Conservation (phyloP, 1,140 invertebrate genomes). For the Goniozus legneri region DNA sequence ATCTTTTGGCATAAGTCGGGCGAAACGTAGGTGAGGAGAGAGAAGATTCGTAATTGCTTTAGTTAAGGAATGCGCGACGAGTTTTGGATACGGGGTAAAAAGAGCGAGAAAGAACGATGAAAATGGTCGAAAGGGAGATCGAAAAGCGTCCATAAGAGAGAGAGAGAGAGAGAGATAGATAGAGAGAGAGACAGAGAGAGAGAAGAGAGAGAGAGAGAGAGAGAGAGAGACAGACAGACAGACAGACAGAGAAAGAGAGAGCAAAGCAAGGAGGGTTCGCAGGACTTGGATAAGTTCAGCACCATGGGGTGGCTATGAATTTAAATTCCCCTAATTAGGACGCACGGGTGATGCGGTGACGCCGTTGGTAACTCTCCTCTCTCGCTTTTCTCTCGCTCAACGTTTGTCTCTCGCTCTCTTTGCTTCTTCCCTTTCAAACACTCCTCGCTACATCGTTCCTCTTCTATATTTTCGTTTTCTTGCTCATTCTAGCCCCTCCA, state of each 20-base stretch:
- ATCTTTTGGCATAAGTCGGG: constrained; percentile 36
- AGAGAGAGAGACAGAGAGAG: constrained; percentile 10
- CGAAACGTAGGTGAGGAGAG: constrained; percentile 13
- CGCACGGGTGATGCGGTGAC: constrained; percentile 37
- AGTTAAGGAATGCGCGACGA: constrained; percentile 35
- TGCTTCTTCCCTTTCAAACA: constrained; percentile 24
- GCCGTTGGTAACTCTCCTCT: constrained; percentile 33
- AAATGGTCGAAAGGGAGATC: constrained; percentile 3
- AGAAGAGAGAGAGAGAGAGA: constrained; percentile 23
- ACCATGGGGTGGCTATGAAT: constrained; percentile 43
- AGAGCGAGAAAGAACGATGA: too few relatives aligned
- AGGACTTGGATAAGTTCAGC: neutral
- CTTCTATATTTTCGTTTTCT: neutral
- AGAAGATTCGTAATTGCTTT: constrained; percentile 44
- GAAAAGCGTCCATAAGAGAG: too few relatives aligned
- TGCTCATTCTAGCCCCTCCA: constrained; percentile 8
- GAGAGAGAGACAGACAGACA: neutral
- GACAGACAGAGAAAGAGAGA: constrained; percentile 6
- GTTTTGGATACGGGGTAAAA: constrained; percentile 33
- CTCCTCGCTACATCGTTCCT: constrained; percentile 29
- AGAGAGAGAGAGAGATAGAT: constrained; percentile 5
- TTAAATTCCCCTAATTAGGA: constrained; percentile 55
- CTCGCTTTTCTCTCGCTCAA: constrained; percentile 22
- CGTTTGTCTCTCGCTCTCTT: constrained; percentile 22
- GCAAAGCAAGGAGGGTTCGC: constrained; percentile 5